Evolutionary conservation across 2,113 vertebrate species (phyloP), one percentile per base, ranked within the genome.

Genomic region (Rhabdornis inornatus): DNA sequence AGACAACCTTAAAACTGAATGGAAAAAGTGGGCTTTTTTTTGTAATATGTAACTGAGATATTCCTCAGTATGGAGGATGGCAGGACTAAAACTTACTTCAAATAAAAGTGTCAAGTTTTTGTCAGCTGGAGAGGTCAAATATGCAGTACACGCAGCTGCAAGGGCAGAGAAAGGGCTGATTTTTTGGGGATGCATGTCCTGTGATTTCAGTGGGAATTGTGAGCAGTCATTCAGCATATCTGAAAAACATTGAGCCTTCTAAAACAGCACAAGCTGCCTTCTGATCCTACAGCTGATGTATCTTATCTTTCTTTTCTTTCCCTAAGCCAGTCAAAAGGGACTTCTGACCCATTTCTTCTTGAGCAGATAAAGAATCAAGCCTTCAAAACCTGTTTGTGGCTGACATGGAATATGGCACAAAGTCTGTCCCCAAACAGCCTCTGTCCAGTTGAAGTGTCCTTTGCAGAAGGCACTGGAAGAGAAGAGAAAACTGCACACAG

Each of bases 401-500:
- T 66, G n/a, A 25, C 1, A 3, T 8, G 5, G 17, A 81, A 16
- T 30, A 22, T 44, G 40, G 39, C n/a, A 72, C 18, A 53, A 57
- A 18, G 15, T 69, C 49, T 80, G 18, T 45, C 3, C 10, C 24
- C 21, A 0, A 5, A 3, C 50, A 66, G 55, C 55, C 70, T 23
- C 68, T 42, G 28, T 15, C 30, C 14, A 8, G 1, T 15, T 61
- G n/a, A 85, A 72, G 28, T 2, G 4, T 20, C 15, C 24, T 83
- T 59, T 74, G 55, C 45, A 66, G 86, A 89, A 70, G 63, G 59
- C 39, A 44, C 12, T 33, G 44, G 76, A 69, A 74, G 35, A 47
- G n/a, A 60, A 6, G 17, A 64, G 55, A 56, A 30, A 42, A 13
- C 30, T 0, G 2, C 3, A 9, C 0, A 0, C 14, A 27, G 35